Percentiles rank a stretch among this genome's conserved stretches.
phyloP scores from a whole-genome alignment of 2,113 vertebrate species.

The Stomatorhinus ivindoensis region DNA sequence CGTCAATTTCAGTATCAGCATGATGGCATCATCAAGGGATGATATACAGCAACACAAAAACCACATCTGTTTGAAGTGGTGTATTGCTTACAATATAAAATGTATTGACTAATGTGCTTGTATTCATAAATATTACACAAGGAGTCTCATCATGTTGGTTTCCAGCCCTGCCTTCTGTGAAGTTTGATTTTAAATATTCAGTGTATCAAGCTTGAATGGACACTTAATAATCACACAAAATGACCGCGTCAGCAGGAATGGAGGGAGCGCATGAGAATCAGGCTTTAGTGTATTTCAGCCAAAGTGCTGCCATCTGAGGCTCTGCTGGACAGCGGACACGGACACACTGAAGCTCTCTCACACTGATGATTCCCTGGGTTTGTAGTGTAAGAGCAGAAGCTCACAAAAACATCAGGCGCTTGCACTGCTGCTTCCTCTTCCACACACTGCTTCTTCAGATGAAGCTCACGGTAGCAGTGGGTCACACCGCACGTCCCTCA shows the following conservation, averaged over 20 bases:
- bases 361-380: not conserved
- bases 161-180: not conserved
- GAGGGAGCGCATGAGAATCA: not conserved
- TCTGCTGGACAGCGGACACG: not conserved
- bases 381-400: not conserved
- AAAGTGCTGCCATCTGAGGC: not conserved
- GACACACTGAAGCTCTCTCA: not conserved
- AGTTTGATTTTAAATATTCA: constrained; percentile 10
- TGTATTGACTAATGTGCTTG: not conserved
- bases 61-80: not conserved
- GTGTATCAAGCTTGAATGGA: not conserved
- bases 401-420: not conserved
- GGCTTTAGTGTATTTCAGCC: not conserved
- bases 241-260: not conserved
- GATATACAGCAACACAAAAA: not conserved
- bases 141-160: not conserved
- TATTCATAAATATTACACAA: not conserved
- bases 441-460: not conserved
- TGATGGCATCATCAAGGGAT: not conserved
- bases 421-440: not conserved
- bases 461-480: not conserved
- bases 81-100: not conserved
- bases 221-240: not conserved
- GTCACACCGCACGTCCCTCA: not conserved
- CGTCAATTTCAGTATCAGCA: too few relatives aligned